Conservation (phyloP, 2,888 invertebrate genomes). For the Villa cingulata region DNA sequence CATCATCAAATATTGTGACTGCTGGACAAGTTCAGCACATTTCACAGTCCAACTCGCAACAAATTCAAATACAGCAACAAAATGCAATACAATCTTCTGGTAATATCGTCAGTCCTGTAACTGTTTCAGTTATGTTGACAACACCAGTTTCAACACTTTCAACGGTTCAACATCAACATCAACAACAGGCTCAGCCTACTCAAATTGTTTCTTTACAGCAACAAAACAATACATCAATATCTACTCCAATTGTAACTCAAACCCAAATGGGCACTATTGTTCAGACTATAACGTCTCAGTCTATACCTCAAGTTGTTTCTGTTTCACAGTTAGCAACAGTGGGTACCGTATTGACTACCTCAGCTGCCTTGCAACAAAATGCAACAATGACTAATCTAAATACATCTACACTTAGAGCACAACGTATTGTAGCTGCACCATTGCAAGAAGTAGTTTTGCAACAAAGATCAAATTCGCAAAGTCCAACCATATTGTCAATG, state of each 20-base stretch:
- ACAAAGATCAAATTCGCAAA: slow-evolving; percentile 29
- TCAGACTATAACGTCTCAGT: slow-evolving; percentile 30
- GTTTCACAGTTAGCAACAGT: slow-evolving; percentile 35
- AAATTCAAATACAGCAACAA: slow-evolving; percentile 18
- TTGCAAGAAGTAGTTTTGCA: slow-evolving; percentile 34
- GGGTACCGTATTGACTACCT: slow-evolving; percentile 33
- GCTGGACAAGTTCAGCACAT: slow-evolving; percentile 41
- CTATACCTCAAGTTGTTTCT: slow-evolving; percentile 34
- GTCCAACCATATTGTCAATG: slow-evolving; percentile 35
- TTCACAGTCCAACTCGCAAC: slow-evolving; percentile 25
- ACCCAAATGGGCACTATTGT: slow-evolving; percentile 26
- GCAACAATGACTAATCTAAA: slow-evolving; percentile 31
- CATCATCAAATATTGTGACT: slow-evolving; percentile 18
- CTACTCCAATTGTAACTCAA: slow-evolving; percentile 18
- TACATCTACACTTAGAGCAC: slow-evolving; percentile 29
- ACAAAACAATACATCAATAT: slow-evolving; percentile 22
- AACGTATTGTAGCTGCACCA: slow-evolving; percentile 30
- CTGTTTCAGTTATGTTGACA: slow-evolving; percentile 35
- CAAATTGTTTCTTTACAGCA: slow-evolving; percentile 34
- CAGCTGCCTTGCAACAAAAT: slow-evolving; percentile 26
- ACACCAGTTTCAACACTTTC: slow-evolving; percentile 31
- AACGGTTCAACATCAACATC: slow-evolving; percentile 16
- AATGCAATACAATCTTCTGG: slow-evolving; percentile 17
- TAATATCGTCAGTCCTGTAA: slow-evolving; percentile 23
- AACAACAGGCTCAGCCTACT: slow-evolving; percentile 14